Conservation (phyloP, 2,888 invertebrate species). For the Xanthorhoe designata region DNA sequence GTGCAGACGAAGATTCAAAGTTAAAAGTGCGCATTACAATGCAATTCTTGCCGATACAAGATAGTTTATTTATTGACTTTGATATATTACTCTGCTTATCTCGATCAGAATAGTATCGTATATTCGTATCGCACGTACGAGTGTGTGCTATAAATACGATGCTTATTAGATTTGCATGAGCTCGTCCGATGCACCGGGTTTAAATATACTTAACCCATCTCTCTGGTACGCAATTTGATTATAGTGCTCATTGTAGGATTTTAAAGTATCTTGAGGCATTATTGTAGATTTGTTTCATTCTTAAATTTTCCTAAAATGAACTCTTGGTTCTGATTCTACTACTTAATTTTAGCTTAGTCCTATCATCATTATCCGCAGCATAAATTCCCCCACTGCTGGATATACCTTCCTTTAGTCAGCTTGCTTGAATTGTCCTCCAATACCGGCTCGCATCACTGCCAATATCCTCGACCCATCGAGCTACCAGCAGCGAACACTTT, state of each 20-base stretch:
- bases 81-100: conserved; percentile 34
- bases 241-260: not conserved
- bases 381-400: no score
- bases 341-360: no score
- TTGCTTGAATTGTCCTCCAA: no score
- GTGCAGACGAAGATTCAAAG: not conserved
- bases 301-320: no score
- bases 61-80: conserved; percentile 20
- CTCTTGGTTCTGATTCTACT: no score
- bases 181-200: conserved; percentile 28
- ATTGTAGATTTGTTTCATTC: no score
- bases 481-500: no score
- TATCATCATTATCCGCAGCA: no score
- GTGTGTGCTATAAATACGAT: conserved; percentile 40
- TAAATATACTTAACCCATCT: conserved; percentile 14
- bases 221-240: not conserved
- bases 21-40: conserved; percentile 2
- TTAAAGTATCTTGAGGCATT: not conserved
- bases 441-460: no score
- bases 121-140: conserved; percentile 14
- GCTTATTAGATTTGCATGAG: conserved; percentile 42
- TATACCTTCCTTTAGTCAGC: no score
- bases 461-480: no score
- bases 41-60: conserved; percentile 7
- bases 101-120: conserved; percentile 19